Conservation (phyloP, 1,140 invertebrate species). For the Drosophila sechellia region DNA sequence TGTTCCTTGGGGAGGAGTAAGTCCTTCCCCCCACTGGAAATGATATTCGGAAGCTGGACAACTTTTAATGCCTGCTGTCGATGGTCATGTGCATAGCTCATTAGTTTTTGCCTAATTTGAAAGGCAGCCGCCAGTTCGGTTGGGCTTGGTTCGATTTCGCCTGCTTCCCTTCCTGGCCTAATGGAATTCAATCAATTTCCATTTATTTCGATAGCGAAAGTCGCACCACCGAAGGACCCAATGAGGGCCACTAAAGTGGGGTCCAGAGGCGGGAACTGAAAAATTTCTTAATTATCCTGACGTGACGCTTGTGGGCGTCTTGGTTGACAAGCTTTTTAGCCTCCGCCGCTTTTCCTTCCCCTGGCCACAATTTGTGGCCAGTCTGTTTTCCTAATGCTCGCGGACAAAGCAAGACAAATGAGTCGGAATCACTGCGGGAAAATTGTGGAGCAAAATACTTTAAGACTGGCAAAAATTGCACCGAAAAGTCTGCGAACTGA, state of each 20-base stretch:
- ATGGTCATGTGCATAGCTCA: slow-evolving; percentile 74
- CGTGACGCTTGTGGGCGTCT: slow-evolving; percentile 55
- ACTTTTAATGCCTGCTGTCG: slow-evolving; percentile 55
- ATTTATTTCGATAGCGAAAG: slow-evolving; percentile 79
- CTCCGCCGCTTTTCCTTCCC: slow-evolving; percentile 7
- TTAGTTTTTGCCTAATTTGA: slow-evolving; percentile 78
- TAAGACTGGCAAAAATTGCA: not conserved
- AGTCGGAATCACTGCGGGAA: slow-evolving; percentile 18
- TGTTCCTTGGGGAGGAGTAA: slow-evolving; percentile 10
- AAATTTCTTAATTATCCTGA: slow-evolving; percentile 82
- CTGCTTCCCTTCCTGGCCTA: slow-evolving; percentile 33
- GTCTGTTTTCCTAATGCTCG: slow-evolving; percentile 52
- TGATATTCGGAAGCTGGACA: slow-evolving; percentile 32
- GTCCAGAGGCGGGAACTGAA: slow-evolving; percentile 60
- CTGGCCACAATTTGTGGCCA: slow-evolving; percentile 28
- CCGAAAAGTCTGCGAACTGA: not conserved
- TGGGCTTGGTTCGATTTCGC: slow-evolving; percentile 1
- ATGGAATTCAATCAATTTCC: slow-evolving; percentile 84
- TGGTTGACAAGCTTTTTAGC: slow-evolving; percentile 63
- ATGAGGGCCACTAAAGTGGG: not conserved
- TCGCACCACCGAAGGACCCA: slow-evolving; percentile 52
- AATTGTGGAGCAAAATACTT: slow-evolving; percentile 14
- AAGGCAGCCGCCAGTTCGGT: slow-evolving; percentile 39
- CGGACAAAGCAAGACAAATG: slow-evolving; percentile 76
- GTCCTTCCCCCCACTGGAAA: not conserved